phyloP scores from a whole-genome alignment of 2,888 invertebrate genomes.

The Ormyrus nitidulus region DNA sequence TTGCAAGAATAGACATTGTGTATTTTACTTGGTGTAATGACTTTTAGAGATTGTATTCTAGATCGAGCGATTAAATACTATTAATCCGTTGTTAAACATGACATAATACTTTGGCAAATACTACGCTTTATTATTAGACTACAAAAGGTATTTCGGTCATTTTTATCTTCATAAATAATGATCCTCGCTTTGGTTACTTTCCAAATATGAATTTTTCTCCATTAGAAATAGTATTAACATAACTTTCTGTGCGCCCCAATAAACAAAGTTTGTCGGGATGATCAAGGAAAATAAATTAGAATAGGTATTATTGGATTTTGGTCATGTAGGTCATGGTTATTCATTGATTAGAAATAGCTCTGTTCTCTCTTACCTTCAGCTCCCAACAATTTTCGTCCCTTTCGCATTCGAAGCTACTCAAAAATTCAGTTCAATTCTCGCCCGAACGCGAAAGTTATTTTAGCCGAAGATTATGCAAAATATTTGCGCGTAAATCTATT shows the following conservation, averaged over 20 bases:
- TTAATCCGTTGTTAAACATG: slow-evolving; percentile 43
- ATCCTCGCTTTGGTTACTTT: slow-evolving; percentile 16
- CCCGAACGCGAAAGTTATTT: too few relatives aligned
- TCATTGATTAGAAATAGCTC: slow-evolving; percentile 46
- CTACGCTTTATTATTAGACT: slow-evolving; percentile 52
- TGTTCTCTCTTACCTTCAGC: neutral
- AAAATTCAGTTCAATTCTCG: too few relatives aligned
- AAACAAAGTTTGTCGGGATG: slow-evolving; percentile 12
- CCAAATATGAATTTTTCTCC: slow-evolving; percentile 36
- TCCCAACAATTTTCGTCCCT: too few relatives aligned
- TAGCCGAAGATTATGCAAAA: too few relatives aligned
- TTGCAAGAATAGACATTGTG: too few relatives aligned
- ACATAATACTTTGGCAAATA: slow-evolving; percentile 48
- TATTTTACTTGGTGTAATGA: neutral
- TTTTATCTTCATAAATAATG: slow-evolving; percentile 49
- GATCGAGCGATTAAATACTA: slow-evolving; percentile 26
- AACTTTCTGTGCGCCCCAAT: neutral
- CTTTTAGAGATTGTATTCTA: slow-evolving; percentile 5
- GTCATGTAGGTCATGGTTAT: slow-evolving; percentile 35
- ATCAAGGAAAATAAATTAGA: slow-evolving; percentile 9
- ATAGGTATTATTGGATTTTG: neutral
- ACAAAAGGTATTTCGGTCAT: slow-evolving; percentile 54
- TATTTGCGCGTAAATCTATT: too few relatives aligned
- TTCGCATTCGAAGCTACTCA: too few relatives aligned
- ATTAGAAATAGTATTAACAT: neutral